Conservation (phyloP, 2,113 vertebrate genomes). For the Nesogale talazaci region DNA sequence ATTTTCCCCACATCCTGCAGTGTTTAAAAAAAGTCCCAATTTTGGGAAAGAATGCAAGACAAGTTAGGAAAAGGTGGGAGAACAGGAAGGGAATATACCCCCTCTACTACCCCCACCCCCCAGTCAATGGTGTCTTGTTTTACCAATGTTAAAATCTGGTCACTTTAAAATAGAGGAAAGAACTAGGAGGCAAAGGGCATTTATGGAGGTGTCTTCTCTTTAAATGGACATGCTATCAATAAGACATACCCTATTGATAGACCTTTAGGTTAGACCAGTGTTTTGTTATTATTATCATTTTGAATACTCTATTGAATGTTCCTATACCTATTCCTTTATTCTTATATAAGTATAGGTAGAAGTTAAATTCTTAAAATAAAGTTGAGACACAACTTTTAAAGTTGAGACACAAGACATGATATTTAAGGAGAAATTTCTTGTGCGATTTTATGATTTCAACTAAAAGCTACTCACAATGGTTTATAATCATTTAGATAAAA, state of each 20-base stretch:
- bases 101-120: too few species aligned
- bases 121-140: too few species aligned
- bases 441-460: conserved; percentile 16
- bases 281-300: not conserved
- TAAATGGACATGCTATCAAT: not conserved
- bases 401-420: conserved; percentile 23
- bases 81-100: too few species aligned
- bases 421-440: conserved; percentile 5
- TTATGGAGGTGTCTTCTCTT: too few species aligned
- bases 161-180: too few species aligned
- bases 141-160: too few species aligned
- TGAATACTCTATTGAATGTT: not conserved
- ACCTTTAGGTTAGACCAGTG: not conserved
- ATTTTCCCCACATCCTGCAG: too few species aligned
- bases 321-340: not conserved
- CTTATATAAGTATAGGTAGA: not conserved
- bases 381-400: conserved; percentile 22
- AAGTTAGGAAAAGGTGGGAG: too few species aligned
- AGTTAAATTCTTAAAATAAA: conserved; percentile 20
- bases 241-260: too few species aligned
- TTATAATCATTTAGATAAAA: not conserved
- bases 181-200: too few species aligned
- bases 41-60: too few species aligned
- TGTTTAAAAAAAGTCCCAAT: too few species aligned
- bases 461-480: conserved; percentile 24